Conservation (phyloP, 2,797 vertebrate genomes). For the Gymnothorax reevesii region DNA sequence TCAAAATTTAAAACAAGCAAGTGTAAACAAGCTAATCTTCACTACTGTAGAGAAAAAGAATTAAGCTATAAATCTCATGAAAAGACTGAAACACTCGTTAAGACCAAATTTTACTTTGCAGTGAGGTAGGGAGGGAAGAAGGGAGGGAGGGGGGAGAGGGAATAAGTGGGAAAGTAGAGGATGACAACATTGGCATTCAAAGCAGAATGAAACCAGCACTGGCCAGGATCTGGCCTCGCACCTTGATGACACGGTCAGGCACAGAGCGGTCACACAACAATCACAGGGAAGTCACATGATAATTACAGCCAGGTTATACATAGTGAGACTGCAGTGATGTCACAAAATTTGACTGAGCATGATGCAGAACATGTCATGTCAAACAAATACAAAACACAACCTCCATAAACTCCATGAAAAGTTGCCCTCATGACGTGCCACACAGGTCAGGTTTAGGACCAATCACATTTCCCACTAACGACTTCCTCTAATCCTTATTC, state of each 20-base stretch:
- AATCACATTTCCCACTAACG: not conserved
- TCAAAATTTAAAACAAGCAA: too few species aligned
- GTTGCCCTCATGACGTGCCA: not conserved
- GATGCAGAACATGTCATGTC: constrained; percentile 26
- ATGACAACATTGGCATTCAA: constrained; percentile 51
- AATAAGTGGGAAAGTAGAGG: constrained; percentile 40
- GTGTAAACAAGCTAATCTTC: too few species aligned
- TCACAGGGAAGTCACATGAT: not conserved
- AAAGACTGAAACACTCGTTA: too few species aligned
- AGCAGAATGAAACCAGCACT: constrained; percentile 14
- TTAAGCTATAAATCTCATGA: too few species aligned
- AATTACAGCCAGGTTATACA: not conserved
- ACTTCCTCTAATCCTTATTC: not conserved
- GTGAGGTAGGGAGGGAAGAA: constrained; percentile 1
- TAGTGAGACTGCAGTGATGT: not conserved
- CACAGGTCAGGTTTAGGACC: not conserved
- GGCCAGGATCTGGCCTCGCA: constrained; percentile 47
- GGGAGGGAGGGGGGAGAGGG: constrained; percentile 38
- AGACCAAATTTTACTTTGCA: too few species aligned
- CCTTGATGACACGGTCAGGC: constrained; percentile 29
- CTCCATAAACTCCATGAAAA: not conserved
- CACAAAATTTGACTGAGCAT: constrained; percentile 43
- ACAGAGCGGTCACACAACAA: constrained; percentile 31
- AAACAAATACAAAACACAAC: not conserved
- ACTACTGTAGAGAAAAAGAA: too few species aligned